These are phyloP conservation scores for Rhizoglyphus robini DNA, from an alignment of 1,140 invertebrate genomes.

Conservation along the genomic window DNA sequence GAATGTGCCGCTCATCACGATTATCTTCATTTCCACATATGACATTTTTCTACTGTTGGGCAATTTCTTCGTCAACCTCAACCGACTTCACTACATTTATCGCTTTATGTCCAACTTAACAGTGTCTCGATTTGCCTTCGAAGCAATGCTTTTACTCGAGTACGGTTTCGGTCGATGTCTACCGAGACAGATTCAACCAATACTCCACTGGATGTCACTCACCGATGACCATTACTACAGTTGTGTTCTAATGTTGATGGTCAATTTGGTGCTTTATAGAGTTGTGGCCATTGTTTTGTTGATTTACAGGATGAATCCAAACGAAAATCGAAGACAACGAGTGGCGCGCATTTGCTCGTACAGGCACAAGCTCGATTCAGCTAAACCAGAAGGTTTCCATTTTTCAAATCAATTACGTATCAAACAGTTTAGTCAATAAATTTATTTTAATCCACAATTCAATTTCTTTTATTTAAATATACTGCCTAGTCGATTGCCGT, in stretches of 20 bases:
- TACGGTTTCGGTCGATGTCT: constrained; percentile 16
- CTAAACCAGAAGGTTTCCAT: too few species aligned
- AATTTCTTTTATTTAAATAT: too few species aligned
- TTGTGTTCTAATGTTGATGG: neutral
- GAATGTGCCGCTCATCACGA: neutral
- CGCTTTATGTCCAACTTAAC: neutral
- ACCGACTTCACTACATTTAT: neutral
- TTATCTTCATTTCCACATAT: neutral
- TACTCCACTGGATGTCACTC: neutral
- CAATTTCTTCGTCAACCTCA: neutral
- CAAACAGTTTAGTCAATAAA: too few species aligned
- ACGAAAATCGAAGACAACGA: neutral
- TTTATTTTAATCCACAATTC: too few species aligned
- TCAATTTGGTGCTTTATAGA: neutral
- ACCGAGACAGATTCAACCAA: neutral
- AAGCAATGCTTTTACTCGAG: neutral
- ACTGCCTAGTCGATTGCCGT: too few species aligned
- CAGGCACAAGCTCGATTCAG: too few species aligned
- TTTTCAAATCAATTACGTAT: too few species aligned
- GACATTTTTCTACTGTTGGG: neutral
- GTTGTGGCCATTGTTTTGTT: neutral
- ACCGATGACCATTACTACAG: neutral
- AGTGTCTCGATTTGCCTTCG: neutral
- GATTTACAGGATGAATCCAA: neutral
- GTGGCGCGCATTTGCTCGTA: neutral